A percentile compares a stretch with the other conserved stretches of the same genome.
phyloP scores from a whole-genome alignment of 2,888 invertebrate species.

The Bhutanitis thaidina region DNA sequence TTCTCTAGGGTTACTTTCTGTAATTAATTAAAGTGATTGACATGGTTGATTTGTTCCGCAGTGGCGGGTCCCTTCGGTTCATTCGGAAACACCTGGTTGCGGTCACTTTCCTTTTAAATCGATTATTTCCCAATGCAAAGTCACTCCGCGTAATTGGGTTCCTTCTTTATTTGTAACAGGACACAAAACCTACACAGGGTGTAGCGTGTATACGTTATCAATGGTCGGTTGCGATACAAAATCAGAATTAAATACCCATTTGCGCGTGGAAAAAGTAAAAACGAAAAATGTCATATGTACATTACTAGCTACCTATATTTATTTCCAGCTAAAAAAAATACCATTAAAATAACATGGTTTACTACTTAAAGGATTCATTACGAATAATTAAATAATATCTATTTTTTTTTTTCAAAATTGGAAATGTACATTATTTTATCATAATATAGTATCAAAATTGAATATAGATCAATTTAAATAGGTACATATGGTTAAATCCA shows the following conservation, averaged over 20 bases:
- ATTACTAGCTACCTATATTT: no score
- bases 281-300: no score
- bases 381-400: no score
- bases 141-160: conserved; percentile 72
- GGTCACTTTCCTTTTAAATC: conserved; percentile 51
- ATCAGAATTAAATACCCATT: background rate
- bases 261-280: no score
- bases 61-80: conserved; percentile 56
- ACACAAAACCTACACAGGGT: conserved; percentile 23
- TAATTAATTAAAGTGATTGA: conserved; percentile 75
- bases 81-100: conserved; percentile 60
- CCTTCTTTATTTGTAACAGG: conserved; percentile 54
- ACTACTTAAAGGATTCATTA: no score
- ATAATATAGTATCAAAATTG: no score
- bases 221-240: background rate
- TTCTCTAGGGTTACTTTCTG: conserved; percentile 48
- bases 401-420: no score
- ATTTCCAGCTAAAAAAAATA: no score
- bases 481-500: no score
- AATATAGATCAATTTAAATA: no score
- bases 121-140: conserved; percentile 63
- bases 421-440: no score
- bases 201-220: background rate
- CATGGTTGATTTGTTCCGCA: conserved; percentile 62
- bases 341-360: no score